A percentile compares a stretch with the other conserved stretches of the same genome.
phyloP scores from a whole-genome alignment of 2,888 invertebrate genomes.

The Strigamia transsilvanica region DNA sequence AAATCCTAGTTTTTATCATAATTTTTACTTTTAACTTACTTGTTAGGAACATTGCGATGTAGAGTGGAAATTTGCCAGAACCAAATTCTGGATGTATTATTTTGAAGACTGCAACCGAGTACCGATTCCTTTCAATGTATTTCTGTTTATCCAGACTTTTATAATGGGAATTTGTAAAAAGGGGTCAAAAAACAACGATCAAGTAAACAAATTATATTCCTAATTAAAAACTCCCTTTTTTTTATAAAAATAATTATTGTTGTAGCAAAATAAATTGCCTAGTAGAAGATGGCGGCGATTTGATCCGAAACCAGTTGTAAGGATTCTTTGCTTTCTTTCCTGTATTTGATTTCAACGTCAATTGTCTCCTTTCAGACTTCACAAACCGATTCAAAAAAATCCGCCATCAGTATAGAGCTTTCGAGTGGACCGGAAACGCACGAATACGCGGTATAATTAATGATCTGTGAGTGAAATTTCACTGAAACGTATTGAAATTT shows the following conservation, averaged over 20 bases:
- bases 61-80: conserved; percentile 80
- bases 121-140: conserved; percentile 77
- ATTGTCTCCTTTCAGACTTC: background rate
- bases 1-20: background rate
- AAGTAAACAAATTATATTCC: background rate
- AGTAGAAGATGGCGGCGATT: background rate
- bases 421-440: background rate
- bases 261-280: background rate
- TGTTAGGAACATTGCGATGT: conserved; percentile 69
- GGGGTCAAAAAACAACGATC: background rate
- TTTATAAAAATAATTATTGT: no score
- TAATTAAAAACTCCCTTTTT: no score
- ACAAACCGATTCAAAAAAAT: background rate
- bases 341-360: background rate
- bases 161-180: background rate
- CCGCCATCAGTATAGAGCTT: background rate
- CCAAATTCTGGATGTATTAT: conserved; percentile 76
- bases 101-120: conserved; percentile 64
- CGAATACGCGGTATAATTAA: background rate
- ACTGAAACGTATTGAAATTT: no score
- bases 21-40: no score
- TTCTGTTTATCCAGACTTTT: conserved; percentile 60
- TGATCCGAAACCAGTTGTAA: background rate
- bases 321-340: background rate
- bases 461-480: background rate